Evolutionary conservation across 2,888 invertebrate species (phyloP).

Genomic region (Rhamnusium bicolor): DNA sequence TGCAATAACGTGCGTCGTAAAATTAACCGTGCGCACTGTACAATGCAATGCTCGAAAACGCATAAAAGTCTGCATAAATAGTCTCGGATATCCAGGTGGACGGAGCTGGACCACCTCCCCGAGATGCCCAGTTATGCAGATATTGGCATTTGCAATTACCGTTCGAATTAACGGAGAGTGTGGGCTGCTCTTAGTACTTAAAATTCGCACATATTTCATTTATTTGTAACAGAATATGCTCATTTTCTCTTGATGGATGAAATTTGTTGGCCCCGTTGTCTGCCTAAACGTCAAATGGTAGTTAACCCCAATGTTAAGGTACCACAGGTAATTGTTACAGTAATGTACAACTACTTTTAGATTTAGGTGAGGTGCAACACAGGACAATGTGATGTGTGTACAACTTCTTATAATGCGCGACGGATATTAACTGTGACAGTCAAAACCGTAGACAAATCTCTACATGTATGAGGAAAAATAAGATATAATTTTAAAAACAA

Average conservation of each 20-base stretch:
- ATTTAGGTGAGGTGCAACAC: no score
- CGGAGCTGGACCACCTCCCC: constrained; percentile 58
- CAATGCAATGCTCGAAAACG: constrained; percentile 66
- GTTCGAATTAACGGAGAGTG: constrained; percentile 57
- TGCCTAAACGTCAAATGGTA: no score
- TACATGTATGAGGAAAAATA: no score
- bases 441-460: no score
- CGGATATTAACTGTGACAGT: no score
- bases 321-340: no score
- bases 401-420: no score
- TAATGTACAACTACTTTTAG: no score
- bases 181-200: constrained; percentile 39
- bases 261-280: neutral
- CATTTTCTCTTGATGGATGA: constrained; percentile 27
- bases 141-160: constrained; percentile 67
- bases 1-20: constrained; percentile 67
- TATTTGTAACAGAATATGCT: constrained; percentile 35
- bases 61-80: constrained; percentile 71
- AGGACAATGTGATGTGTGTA: no score
- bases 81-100: constrained; percentile 69
- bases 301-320: no score
- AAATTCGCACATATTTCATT: constrained; percentile 19
- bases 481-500: no score
- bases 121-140: constrained; percentile 44
- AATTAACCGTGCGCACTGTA: constrained; percentile 65